Base-by-base conservation (phyloP, 2,797 vertebrate species). In the Schizopygopsis malacanthus region DNA sequence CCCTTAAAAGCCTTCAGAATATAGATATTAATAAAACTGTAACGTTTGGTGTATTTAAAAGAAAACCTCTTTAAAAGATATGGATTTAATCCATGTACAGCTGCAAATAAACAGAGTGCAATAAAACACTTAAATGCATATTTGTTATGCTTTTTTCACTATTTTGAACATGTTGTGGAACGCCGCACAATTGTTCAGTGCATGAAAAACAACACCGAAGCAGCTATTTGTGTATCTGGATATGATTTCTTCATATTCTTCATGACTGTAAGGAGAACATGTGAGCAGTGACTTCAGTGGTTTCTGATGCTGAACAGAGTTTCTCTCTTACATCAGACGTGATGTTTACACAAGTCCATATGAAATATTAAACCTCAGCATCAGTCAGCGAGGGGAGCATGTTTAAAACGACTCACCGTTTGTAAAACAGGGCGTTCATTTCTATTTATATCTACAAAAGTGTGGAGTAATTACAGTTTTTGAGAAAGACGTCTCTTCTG, bases 241-340 rank as follows among this genome's bases (percentile, higher is more conserved):
- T 28, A 25, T 63, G 59, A 61, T 25, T 11, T 2, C 59, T 25
- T 61, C 63, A 28, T 37, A 67, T 9, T 33, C 28, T 71, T 71
- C 37, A 47, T 65, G 78, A 63, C 61, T 65, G 63, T 63, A 80
- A 43, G 25, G 59, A 69, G 33, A 39, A 69, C 28, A 16, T 69
- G 73, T 45, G 47, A 85, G 47, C 33, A 70, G 75, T 41, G 82
- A 76, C 65, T 39, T 81, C 81, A 86, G 39, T 22, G 59, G 7
- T 59, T 65, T 54, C 33, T 39, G 43, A 59, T 13, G 50, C 61
- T 45, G 61, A 76, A 33, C 13, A 16, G 33, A 67, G 41, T 50
- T 39, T 61, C 22, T 25, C 25, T 65, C 61, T 65, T 33, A 65
- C 61, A 65, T 33, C 25, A 67, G 13, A 67, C 33, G 2, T 33